Conservation (phyloP, 2,113 vertebrate species). For the Hippocampus zosterae region DNA sequence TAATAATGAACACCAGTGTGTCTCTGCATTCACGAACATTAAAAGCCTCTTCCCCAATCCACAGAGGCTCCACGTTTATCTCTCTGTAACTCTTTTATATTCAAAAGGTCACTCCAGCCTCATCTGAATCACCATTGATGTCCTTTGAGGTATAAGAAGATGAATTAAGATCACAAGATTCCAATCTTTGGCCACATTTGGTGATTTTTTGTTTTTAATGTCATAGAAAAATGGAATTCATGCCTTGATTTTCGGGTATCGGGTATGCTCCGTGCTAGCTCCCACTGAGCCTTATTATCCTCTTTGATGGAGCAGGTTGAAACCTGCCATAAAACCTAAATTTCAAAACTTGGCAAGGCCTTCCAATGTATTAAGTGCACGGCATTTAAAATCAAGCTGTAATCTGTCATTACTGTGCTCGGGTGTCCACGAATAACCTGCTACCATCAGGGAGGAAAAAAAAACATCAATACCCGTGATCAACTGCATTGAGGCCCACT, state of each 20-base stretch:
- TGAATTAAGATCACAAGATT: not conserved
- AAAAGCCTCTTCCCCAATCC: constrained; percentile 11
- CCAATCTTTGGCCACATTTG: not conserved
- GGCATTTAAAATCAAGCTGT: constrained; percentile 18
- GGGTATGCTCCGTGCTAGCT: not conserved
- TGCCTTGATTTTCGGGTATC: not conserved
- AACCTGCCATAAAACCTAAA: constrained; percentile 14
- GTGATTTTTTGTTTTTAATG: not conserved
- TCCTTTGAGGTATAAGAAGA: constrained; percentile 9
- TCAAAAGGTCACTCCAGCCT: constrained; percentile 22
- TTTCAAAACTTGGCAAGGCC: constrained; percentile 35
- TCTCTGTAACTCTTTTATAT: constrained; percentile 46
- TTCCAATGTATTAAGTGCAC: constrained; percentile 32
- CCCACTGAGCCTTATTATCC: constrained; percentile 1
- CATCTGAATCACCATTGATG: constrained; percentile 16
- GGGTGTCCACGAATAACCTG: constrained; percentile 11
- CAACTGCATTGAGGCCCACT: constrained; percentile 43
- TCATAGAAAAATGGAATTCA: not conserved
- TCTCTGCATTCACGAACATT: constrained; percentile 3
- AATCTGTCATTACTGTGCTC: constrained; percentile 41
- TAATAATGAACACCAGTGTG: constrained; percentile 9
- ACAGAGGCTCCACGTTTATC: constrained; percentile 25
- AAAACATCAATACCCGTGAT: constrained; percentile 34
- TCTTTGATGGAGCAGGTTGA: constrained; percentile 19
- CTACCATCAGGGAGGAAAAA: constrained; percentile 9